phyloP scores from a whole-genome alignment of 1,140 invertebrate genomes.

The Cepaea nemoralis region DNA sequence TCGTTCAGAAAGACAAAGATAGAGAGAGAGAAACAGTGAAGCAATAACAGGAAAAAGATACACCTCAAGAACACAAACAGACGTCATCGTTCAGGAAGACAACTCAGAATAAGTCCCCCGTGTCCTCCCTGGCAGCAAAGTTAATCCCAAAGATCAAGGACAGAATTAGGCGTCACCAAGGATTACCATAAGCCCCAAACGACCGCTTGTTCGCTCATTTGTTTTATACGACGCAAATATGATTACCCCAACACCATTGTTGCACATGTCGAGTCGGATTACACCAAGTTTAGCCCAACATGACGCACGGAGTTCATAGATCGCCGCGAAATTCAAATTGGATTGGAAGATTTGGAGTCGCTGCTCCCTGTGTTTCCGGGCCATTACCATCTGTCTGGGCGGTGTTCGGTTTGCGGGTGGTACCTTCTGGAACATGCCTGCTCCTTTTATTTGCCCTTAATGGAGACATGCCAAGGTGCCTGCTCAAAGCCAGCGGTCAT shows the following conservation, averaged over 20 bases:
- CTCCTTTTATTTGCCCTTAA: not conserved
- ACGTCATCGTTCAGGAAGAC: not conserved
- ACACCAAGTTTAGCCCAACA: not conserved
- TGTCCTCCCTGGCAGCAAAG: not conserved
- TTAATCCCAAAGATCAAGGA: not conserved
- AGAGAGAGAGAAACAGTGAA: not conserved
- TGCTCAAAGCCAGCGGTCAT: not conserved
- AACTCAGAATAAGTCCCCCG: too few relatives aligned
- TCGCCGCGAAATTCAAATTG: not conserved
- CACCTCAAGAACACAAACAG: too few relatives aligned
- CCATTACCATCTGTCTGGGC: constrained; percentile 8
- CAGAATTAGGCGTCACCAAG: not conserved
- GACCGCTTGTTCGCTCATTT: not conserved
- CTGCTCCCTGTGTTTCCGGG: not conserved
- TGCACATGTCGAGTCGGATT: constrained; percentile 3
- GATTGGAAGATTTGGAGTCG: not conserved
- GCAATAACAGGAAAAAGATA: not conserved
- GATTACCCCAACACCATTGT: not conserved
- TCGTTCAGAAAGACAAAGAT: too few relatives aligned
- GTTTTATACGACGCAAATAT: not conserved
- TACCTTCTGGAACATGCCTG: not conserved
- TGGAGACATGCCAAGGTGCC: not conserved
- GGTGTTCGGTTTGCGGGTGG: not conserved
- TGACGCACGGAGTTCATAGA: not conserved
- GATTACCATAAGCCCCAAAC: not conserved